phyloP scores from a whole-genome alignment of 2,888 invertebrate species.

The Plutella xylostella region DNA sequence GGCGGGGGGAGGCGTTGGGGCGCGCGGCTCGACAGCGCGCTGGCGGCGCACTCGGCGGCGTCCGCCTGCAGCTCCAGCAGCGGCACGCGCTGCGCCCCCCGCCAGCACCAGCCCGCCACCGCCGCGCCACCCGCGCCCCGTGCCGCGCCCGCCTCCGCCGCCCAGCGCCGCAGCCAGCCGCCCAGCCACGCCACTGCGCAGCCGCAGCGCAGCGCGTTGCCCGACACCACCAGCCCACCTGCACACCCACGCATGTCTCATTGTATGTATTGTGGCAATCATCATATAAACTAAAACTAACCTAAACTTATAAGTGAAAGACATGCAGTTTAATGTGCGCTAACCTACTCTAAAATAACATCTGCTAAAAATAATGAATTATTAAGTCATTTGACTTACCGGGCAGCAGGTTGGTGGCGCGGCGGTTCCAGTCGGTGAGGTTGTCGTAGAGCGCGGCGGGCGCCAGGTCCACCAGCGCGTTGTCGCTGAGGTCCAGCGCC shows the following conservation, averaged over 20 bases:
- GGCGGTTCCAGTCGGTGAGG: slow-evolving; percentile 82
- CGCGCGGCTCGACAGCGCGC: slow-evolving; percentile 65
- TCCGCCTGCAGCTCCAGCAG: slow-evolving; percentile 77
- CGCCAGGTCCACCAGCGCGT: slow-evolving; percentile 77
- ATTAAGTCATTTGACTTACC: too few species aligned
- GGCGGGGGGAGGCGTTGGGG: slow-evolving; percentile 66
- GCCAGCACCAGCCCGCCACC: slow-evolving; percentile 31
- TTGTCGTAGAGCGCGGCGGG: slow-evolving; percentile 85
- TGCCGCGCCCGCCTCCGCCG: slow-evolving; percentile 79
- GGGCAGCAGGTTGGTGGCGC: slow-evolving; percentile 82
- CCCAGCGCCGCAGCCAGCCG: slow-evolving; percentile 88
- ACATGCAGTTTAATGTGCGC: too few species aligned
- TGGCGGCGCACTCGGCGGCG: slow-evolving; percentile 82
- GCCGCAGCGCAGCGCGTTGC: slow-evolving; percentile 85
- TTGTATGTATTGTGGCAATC: neutral
- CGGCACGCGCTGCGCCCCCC: slow-evolving; percentile 38
- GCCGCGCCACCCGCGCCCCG: slow-evolving; percentile 31
- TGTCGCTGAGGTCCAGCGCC: slow-evolving; percentile 81
- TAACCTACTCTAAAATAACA: too few species aligned
- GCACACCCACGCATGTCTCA: slow-evolving; percentile 19
- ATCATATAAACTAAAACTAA: neutral
- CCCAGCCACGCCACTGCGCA: slow-evolving; percentile 88
- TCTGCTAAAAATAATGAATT: neutral
- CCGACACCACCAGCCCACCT: slow-evolving; percentile 83
- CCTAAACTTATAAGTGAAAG: too few species aligned